phyloP scores from a whole-genome alignment of 2,113 vertebrate species.

The Promerops cafer region DNA sequence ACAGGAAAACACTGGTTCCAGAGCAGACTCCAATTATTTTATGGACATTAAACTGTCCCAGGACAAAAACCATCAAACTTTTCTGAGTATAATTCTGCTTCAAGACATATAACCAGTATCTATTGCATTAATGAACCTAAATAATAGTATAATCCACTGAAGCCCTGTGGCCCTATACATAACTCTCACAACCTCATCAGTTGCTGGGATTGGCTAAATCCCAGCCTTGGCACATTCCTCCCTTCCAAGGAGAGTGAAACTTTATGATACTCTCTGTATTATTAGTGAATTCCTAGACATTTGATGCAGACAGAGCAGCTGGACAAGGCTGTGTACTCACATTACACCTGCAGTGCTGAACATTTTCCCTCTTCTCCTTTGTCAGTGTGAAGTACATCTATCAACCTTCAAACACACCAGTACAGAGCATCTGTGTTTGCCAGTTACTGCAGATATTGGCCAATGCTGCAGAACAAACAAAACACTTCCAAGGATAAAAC shows the following conservation, averaged over 20 bases:
- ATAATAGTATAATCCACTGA: neutral
- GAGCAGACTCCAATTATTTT: neutral
- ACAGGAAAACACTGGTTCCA: neutral
- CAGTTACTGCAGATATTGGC: neutral
- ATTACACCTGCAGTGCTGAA: slow-evolving; percentile 13
- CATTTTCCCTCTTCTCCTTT: neutral
- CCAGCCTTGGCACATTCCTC: neutral
- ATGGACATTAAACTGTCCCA: neutral
- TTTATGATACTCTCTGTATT: neutral
- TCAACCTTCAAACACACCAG: slow-evolving; percentile 18
- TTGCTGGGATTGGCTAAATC: neutral
- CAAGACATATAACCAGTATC: neutral
- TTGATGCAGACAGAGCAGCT: neutral
- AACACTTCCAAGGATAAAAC: slow-evolving; percentile 31
- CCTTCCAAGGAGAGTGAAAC: neutral
- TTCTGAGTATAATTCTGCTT: neutral
- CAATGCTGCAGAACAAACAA: slow-evolving; percentile 7
- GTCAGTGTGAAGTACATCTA: neutral
- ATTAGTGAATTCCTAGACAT: neutral
- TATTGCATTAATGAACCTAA: neutral
- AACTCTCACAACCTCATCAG: neutral
- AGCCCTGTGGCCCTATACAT: neutral
- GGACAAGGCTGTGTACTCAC: neutral
- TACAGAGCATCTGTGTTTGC: neutral
- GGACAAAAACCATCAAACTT: neutral